Conservation (phyloP, 2,888 invertebrate genomes). For the Agriopis marginaria region DNA sequence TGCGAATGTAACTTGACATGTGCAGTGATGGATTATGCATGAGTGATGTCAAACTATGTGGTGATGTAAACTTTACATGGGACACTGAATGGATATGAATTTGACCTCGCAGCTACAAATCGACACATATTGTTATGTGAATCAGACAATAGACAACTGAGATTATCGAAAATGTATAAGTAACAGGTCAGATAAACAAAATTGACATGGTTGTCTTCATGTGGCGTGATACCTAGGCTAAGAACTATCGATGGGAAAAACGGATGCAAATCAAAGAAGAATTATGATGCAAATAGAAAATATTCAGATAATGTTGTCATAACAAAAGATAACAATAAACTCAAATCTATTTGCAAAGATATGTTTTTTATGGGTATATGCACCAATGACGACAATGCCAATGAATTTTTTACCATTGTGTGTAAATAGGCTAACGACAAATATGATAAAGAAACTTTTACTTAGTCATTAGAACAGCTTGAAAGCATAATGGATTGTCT, state of each 20-base stretch:
- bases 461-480: constrained; percentile 18
- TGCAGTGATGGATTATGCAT: constrained; percentile 24
- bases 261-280: not conserved
- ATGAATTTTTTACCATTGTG: constrained; percentile 12
- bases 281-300: not conserved
- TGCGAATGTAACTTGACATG: constrained; percentile 30
- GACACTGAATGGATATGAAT: not conserved
- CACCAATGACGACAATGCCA: constrained; percentile 1
- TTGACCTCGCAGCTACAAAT: not conserved
- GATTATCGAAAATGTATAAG: not conserved
- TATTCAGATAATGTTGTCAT: not conserved
- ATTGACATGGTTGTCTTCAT: no score
- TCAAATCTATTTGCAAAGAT: not conserved
- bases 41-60: constrained; percentile 6
- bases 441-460: constrained; percentile 27
- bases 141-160: not conserved
- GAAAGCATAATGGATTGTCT: constrained; percentile 20
- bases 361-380: not conserved
- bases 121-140: not conserved
- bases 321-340: constrained; percentile 1
- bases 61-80: not conserved
- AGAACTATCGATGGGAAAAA: not conserved
- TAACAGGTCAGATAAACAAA: not conserved
- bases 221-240: no score
- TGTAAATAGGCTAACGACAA: constrained; percentile 24